A percentile compares a stretch with the other conserved stretches of the same genome.
phyloP scores from a whole-genome alignment of 2,113 vertebrate genomes.

The Coturnix japonica region DNA sequence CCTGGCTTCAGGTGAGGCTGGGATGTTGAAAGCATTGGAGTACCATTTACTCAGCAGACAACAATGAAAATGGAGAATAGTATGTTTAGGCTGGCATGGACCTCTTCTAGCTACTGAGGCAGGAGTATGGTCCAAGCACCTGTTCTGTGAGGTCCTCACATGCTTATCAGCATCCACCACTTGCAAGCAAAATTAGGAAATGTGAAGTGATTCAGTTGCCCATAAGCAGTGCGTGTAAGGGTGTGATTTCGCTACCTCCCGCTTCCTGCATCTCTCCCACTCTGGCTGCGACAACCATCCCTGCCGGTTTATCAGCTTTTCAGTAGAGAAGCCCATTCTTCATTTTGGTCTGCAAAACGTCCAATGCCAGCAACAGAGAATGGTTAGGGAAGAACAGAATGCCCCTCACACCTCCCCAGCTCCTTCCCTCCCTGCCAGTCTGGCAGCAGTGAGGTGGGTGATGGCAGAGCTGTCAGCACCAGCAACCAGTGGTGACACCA shows the following conservation, averaged over 20 bases:
- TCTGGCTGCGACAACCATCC: fast-evolving
- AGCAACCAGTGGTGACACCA: background rate
- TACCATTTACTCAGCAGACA: conserved; percentile 6
- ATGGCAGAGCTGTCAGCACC: fast-evolving
- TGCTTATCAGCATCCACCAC: background rate
- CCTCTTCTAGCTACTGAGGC: background rate
- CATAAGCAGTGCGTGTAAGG: fast-evolving
- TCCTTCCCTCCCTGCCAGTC: background rate
- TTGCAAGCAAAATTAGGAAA: background rate
- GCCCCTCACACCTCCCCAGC: background rate
- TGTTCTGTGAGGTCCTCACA: fast-evolving
- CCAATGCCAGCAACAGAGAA: fast-evolving
- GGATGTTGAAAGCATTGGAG: background rate
- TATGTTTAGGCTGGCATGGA: background rate
- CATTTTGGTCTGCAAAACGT: background rate
- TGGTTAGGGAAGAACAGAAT: background rate
- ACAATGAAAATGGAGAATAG: background rate
- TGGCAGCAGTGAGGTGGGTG: background rate
- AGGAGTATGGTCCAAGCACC: background rate
- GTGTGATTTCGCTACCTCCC: background rate
- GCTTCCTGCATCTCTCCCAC: fast-evolving
- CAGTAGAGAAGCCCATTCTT: background rate
- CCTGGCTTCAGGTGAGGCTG: background rate
- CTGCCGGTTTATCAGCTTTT: background rate
- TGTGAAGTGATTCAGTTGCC: background rate